Evolutionary conservation across 2,113 vertebrate species (phyloP), one percentile per base, ranked within the genome.

Genomic region (Cacatua alba): DNA sequence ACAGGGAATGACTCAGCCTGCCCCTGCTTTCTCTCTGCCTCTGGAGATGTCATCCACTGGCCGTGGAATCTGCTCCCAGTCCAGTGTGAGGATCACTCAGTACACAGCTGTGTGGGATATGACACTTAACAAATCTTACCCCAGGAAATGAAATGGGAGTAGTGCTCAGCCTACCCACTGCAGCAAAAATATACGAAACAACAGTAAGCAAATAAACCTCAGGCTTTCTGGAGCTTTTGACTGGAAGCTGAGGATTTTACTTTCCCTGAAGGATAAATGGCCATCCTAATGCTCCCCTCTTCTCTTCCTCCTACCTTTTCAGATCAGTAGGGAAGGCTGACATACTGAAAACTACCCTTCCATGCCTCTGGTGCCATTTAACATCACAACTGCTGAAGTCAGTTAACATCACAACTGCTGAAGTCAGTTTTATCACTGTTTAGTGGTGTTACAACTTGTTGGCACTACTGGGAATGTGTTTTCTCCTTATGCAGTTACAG

Each of bases 181-280:
- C 82, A 97, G 97, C 85, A 98, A 98, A 98, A 98, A 97, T 89
- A 70, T 90, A 97, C 97, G 90, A 97, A 98, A 98, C 75, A 21
- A 48, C 93, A 97, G 97, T 92, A 98, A 95, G 76, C 48, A 94
- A 95, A 97, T 98, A 96, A 96, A 9, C 0, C 9, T 13, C 74
- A 96, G 94, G 96, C 78, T 97, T 98, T 98, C 94, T 88, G 67
- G 46, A 89, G 78, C 59, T 97, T 94, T 93, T 80, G 57, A 92
- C 41, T 78, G 80, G 69, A 97, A 96, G 70, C 35, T 7, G 33
- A 70, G 17, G 7, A 35, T 95, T 64, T 76, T 59, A 62, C 37
- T 85, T 63, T 80, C 19, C 39, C 43, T 64, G 65, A 9, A 49
- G 69, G 51, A 81, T 82, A 90, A 97, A 95, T 35, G 33, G 35